Percentiles rank a stretch among this genome's conserved stretches.
Evolutionary conservation across 1,140 invertebrate species (phyloP).

Genomic region (Cecropterus lyciades): DNA sequence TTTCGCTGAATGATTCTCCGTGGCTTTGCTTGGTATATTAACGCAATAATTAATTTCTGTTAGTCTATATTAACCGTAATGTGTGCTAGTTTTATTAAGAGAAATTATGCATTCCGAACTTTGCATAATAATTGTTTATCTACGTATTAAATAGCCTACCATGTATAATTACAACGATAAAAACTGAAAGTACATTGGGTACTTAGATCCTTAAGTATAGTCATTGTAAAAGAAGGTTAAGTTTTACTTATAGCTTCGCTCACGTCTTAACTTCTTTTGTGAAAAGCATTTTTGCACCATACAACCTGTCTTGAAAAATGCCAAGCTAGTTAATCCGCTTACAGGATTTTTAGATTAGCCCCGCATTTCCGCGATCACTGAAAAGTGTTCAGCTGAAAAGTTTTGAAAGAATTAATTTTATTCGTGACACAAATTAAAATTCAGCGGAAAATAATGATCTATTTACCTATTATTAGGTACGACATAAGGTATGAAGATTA

Average conservation of each 20-base stretch:
- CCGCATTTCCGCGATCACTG: not conserved
- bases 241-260: not conserved
- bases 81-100: too few relatives aligned
- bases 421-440: not conserved
- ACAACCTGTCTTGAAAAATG: conserved; percentile 2
- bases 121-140: too few relatives aligned
- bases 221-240: not conserved
- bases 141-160: too few relatives aligned
- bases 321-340: conserved; percentile 3
- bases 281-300: not conserved
- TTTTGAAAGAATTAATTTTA: not conserved
- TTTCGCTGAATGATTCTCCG: too few relatives aligned
- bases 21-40: too few relatives aligned
- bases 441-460: not conserved
- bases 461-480: too few relatives aligned
- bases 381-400: not conserved
- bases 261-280: not conserved
- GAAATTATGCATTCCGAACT: too few relatives aligned
- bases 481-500: too few relatives aligned
- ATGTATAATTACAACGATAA: too few relatives aligned
- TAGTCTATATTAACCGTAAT: too few relatives aligned
- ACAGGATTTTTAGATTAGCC: conserved; percentile 2
- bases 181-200: too few relatives aligned
- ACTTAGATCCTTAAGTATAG: not conserved
- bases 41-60: too few relatives aligned